Base-by-base conservation (phyloP, 53 echinoderm and acorn worm species). In the Stichopus horrens region DNA sequence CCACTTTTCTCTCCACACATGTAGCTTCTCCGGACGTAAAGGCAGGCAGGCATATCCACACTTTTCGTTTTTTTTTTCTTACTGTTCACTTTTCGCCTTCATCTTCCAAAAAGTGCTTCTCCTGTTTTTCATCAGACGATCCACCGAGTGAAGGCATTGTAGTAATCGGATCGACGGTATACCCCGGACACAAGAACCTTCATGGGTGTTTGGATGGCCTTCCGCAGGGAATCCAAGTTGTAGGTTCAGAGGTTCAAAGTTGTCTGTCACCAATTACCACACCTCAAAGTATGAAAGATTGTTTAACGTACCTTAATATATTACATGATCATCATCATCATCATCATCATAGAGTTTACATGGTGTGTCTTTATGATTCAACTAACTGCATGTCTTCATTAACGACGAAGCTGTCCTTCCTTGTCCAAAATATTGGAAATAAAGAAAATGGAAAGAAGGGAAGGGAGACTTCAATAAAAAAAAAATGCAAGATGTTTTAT, bases 281-380 rank as follows among this genome's bases (percentile, higher is more conserved):
- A 57, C 55, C 80, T 52, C 51, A 55, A 80, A 80, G 80, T 80
- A 80, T 80, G 80, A 55, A 80, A 8, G n/a, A 14, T 71, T 71
- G 71, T 71, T 71, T 71, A 37, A 16, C 71, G 16, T 71, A 71
- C 71, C 19, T 0, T 37, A 37, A 18, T 71, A 13, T 20, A 6
- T 6, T n/a, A 71, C 14, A 63, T 13, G 16, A 63, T 63, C 19
- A n/a, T 18, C 19, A 71, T 71, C 10, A 63, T 71, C 14, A 13
- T 20, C 18, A n/a, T 71, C 71, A n/a, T n/a, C 71, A 71, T 71
- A 4, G 19, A 19, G 18, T 71, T 7, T 71, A n/a, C 71, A 71
- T 71, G 71, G 71, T 20, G 71, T 71, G 71, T 71, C 71, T 20
- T 75, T 19, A 6, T 80, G 80, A 80, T 57, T 80, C 14, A 57